Evolutionary conservation across 2,113 vertebrate genomes (phyloP).

Genomic region (Prionailurus viverrinus): DNA sequence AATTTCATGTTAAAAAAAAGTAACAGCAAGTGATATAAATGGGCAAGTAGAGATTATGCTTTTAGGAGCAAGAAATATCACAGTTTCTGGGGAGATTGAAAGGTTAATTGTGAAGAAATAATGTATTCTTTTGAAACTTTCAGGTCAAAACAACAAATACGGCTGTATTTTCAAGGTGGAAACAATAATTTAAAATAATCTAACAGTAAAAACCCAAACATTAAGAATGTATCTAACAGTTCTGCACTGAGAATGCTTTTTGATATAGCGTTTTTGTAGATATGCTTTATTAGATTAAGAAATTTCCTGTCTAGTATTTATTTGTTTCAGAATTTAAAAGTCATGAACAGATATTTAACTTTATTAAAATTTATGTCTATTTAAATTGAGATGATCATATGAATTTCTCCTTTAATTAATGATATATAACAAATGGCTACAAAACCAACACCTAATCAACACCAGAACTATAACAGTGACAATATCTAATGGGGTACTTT

Average conservation of each 20-base stretch:
- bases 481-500: not conserved
- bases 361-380: not conserved
- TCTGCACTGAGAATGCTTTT: not conserved
- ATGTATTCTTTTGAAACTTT: not conserved
- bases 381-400: not conserved
- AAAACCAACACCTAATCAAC: not conserved
- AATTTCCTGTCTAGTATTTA: not conserved
- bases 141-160: not conserved
- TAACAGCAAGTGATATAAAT: not conserved
- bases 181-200: not conserved
- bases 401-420: not conserved
- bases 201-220: not conserved
- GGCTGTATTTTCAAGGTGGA: not conserved
- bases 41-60: not conserved
- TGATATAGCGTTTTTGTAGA: not conserved
- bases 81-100: not conserved
- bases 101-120: slow-evolving; percentile 7
- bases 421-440: not conserved
- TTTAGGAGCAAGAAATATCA: not conserved
- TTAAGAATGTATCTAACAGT: not conserved
- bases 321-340: slow-evolving; percentile 20
- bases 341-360: not conserved
- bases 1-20: not conserved
- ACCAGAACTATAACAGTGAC: not conserved
- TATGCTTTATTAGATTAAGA: not conserved